Base-by-base conservation (phyloP, 2,888 invertebrate species). In the Neelides folsomi region DNA sequence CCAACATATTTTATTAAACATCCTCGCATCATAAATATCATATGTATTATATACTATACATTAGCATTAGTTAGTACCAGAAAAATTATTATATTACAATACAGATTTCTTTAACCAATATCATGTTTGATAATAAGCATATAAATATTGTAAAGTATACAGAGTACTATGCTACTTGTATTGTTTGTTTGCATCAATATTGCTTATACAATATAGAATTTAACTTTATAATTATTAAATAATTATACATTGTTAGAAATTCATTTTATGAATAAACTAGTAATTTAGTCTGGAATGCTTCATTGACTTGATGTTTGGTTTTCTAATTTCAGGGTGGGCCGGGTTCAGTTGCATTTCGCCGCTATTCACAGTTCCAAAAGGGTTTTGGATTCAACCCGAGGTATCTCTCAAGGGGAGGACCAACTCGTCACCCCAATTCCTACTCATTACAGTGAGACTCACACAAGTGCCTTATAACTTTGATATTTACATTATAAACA, bases 401-500 rank as follows among this genome's bases (percentile, higher is more conserved):
- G 63, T 64, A 62, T 59, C 60, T 64, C 49, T 59, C 62, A 54
- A 48, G 64, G 58, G 62, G 62, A 58, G 63, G 62, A 53, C 55
- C 63, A 48, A 53, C 59, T 56, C 63, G 62, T 46, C 62, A 64
- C 49, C 62, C 62, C 56, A 59, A 64, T 61, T 60, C 60, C 58
- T 64, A 64, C 64, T 62, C 62, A 55, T 60, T 64, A 57, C 64
- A 64, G 64, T 64, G 64, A 64, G 64, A 64, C 51, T 57, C 55
- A 60, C 59, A 60, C 57, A 60, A 57, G 57, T 59, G 62, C 58
- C 61, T 59, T 59, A n/a, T n/a, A n/a, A n/a, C n/a, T n/a, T n/a
- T n/a, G n/a, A n/a, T n/a, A n/a, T n/a, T n/a, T n/a, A n/a, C n/a
- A n/a, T n/a, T n/a, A n/a, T n/a, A n/a, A n/a, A n/a, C n/a, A n/a